Conservation (phyloP, 2,888 invertebrate species). For the Pseudeuparius sepicola region DNA sequence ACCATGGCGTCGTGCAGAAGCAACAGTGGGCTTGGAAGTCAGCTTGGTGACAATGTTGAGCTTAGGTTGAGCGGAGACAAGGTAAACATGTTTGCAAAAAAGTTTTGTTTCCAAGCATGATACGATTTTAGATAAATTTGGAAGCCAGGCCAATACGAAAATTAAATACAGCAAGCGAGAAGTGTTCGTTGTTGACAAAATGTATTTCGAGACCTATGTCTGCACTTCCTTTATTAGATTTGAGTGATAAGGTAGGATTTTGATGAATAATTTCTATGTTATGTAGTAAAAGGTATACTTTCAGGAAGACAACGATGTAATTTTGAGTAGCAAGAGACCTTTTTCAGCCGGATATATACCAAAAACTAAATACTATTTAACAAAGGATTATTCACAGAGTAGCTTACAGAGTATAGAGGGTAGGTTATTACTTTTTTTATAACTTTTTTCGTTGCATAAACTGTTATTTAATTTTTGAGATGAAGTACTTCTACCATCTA, state of each 20-base stretch:
- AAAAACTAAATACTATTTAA: slow-evolving; percentile 21
- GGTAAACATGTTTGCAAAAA: too few species aligned
- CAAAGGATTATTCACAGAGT: slow-evolving; percentile 21
- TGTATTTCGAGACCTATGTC: slow-evolving; percentile 31
- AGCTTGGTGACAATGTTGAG: too few species aligned
- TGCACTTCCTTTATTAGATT: slow-evolving; percentile 30
- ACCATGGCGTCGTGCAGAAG: too few species aligned
- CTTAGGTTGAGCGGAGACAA: too few species aligned
- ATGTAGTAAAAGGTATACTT: slow-evolving; percentile 5
- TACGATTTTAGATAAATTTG: slow-evolving; percentile 34
- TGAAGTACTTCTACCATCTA: slow-evolving; percentile 28
- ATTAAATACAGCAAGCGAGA: slow-evolving; percentile 30
- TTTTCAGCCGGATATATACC: slow-evolving; percentile 32
- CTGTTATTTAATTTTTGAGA: too few species aligned
- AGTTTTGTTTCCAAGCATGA: too few species aligned
- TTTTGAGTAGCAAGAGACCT: slow-evolving; percentile 28
- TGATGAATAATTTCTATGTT: neutral
- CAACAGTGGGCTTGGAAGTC: too few species aligned
- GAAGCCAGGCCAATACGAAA: slow-evolving; percentile 27
- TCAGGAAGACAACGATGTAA: slow-evolving; percentile 13
- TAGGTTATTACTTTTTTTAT: slow-evolving; percentile 18
- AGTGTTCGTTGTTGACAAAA: slow-evolving; percentile 27
- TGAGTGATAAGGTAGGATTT: slow-evolving; percentile 22
- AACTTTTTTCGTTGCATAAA: too few species aligned
- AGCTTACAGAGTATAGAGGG: slow-evolving; percentile 31